A percentile compares a stretch with the other conserved stretches of the same genome.
These are phyloP conservation scores for Choloepus didactylus DNA, from an alignment of 2,797 vertebrate species.

Conservation along the genomic window DNA sequence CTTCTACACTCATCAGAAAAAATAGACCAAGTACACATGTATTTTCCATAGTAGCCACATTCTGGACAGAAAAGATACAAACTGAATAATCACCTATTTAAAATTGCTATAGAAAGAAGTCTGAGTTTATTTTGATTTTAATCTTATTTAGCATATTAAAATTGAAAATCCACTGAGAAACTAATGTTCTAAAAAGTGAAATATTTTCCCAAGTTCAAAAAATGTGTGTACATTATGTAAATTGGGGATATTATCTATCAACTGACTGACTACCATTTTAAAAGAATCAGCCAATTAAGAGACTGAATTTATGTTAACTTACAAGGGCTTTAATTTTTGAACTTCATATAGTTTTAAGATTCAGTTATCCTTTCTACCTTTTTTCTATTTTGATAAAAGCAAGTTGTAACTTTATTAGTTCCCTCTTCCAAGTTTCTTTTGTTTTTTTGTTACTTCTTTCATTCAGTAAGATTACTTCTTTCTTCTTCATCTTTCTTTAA, in stretches of 20 bases:
- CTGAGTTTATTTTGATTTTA: not conserved
- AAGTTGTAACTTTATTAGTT: not conserved
- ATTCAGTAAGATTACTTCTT: not conserved
- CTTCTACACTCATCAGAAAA: not conserved
- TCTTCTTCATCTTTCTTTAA: not conserved
- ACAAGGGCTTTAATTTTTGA: not conserved
- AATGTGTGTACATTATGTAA: not conserved
- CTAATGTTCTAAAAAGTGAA: not conserved
- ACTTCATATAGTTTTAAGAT: not conserved
- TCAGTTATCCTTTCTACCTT: not conserved
- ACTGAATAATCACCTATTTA: not conserved
- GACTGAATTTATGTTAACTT: not conserved
- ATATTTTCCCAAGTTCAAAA: not conserved
- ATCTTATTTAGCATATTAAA: not conserved
- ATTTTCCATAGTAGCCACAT: not conserved
- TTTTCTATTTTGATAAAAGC: not conserved
- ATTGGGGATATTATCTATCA: not conserved
- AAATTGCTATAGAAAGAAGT: not conserved
- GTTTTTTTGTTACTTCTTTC: not conserved
- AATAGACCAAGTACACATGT: not conserved
- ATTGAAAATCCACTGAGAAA: not conserved
- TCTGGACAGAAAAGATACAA: not conserved
- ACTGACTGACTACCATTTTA: not conserved
- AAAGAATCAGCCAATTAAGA: not conserved
- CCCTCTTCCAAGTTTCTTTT: not conserved